phyloP scores from a whole-genome alignment of 2,888 invertebrate species.

The Euplagia quadripunctaria region DNA sequence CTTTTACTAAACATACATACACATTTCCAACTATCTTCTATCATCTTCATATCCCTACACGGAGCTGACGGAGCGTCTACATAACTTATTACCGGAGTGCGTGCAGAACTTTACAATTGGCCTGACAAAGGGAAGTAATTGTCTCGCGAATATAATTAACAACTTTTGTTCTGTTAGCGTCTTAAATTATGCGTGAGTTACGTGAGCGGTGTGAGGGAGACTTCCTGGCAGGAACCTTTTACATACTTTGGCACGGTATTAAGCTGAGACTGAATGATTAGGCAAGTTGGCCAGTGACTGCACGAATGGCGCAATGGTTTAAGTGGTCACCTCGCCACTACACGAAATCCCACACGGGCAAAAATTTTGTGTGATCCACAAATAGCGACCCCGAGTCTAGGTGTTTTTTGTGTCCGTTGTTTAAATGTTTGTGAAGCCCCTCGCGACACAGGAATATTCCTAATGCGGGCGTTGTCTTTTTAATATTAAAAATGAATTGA shows the following conservation, averaged over 20 bases:
- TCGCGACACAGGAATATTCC: too few relatives aligned
- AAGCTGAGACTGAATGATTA: background rate
- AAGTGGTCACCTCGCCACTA: too few relatives aligned
- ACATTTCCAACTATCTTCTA: background rate
- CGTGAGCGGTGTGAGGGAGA: background rate
- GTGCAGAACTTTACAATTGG: slow-evolving; percentile 17
- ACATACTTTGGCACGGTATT: background rate
- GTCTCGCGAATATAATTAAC: slow-evolving; percentile 34
- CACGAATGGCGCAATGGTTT: too few relatives aligned
- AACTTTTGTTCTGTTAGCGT: slow-evolving; percentile 24
- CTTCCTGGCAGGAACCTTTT: slow-evolving; percentile 2
- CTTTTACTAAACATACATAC: background rate
- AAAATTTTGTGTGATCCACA: too few relatives aligned
- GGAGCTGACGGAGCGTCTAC: background rate
- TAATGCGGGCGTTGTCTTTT: too few relatives aligned
- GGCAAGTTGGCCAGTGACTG: too few relatives aligned
- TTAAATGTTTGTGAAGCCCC: too few relatives aligned
- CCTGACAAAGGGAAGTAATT: slow-evolving; percentile 33
- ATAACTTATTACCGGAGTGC: slow-evolving; percentile 3
- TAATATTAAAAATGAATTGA: too few relatives aligned
- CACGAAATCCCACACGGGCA: too few relatives aligned
- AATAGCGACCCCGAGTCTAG: too few relatives aligned
- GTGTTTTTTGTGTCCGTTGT: too few relatives aligned
- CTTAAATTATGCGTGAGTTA: slow-evolving; percentile 38
- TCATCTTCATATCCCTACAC: background rate